Evolutionary conservation across 2,888 invertebrate genomes (phyloP).

Genomic region (Leptopterna dolabrata): DNA sequence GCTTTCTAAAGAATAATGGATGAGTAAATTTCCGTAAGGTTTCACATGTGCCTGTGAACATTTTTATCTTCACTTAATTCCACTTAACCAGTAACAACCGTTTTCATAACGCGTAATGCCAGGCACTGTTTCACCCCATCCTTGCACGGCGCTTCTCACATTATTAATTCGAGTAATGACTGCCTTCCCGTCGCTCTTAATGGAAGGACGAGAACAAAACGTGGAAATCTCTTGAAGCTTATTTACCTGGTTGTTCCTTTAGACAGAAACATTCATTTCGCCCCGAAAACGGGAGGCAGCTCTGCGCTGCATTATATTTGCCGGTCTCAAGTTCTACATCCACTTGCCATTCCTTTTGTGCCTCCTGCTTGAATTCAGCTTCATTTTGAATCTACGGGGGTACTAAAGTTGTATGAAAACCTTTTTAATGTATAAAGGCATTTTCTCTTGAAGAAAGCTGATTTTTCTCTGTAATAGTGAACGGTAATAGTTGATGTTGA

Average conservation of each 20-base stretch:
- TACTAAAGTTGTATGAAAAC: no score
- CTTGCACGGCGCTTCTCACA: background rate
- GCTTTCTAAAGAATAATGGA: no score
- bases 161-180: conserved; percentile 17
- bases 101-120: background rate
- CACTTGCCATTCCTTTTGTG: background rate
- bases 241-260: background rate
- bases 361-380: no score
- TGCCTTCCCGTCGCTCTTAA: background rate
- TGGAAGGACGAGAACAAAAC: background rate
- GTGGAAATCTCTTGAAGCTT: background rate
- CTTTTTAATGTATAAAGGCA: no score
- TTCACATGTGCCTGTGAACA: background rate
- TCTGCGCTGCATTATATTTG: background rate
- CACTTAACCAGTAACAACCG: background rate
- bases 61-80: background rate
- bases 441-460: no score
- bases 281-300: background rate
- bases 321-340: background rate
- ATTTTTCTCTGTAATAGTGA: no score
- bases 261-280: background rate
- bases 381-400: no score
- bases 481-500: no score
- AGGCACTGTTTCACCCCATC: background rate
- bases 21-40: no score